Evolutionary conservation across 2,797 vertebrate species (phyloP), one percentile per base, ranked within the genome.

Genomic region (Antennarius maculatus): DNA sequence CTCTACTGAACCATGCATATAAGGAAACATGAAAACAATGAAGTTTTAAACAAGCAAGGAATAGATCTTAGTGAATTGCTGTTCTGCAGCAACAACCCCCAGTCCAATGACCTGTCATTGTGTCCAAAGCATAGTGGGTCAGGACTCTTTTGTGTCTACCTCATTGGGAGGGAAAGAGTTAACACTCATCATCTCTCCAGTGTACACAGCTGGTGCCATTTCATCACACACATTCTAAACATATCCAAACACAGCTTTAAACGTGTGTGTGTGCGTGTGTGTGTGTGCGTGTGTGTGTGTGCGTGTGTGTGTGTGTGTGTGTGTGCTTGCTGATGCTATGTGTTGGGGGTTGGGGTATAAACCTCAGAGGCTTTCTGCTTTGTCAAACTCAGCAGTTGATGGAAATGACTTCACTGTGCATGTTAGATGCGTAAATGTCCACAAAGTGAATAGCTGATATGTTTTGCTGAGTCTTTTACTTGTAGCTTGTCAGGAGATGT

Each of bases 131-230:
- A 41, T 7, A 47, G 71, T 58, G 41, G 57, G 53, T 49, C 72
- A 59, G 62, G 46, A 63, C 62, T 55, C 75, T 66, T 72, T 82
- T 85, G 64, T 86, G 66, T 69, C 59, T 76, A 71, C 76, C 86
- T 60, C 66, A 72, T 59, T n/a, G n/a, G 86, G 62, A 74, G 54
- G 56, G 85, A 89, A 91, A 57, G 90, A 82, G 91, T 93, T 94
- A 94, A 93, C 71, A 46, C 83, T 77, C 69, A 62, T 58, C 85
- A 86, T 90, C 89, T 81, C 83, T 87, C 76, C 88, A 90, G 87
- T 93, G 89, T 94, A 92, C 91, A 91, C 92, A 93, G 91, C 93
- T 94, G 92, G 91, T 93, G 91, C 89, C 90, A 90, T 93, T 93
- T 93, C 91, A 91, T 92, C 89, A 92, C 87, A 91, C 85, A 86